A percentile compares a stretch with the other conserved stretches of the same genome.
These are phyloP conservation scores for Percopsis transmontana DNA, from an alignment of 2,113 vertebrate species.

Conservation along the genomic window DNA sequence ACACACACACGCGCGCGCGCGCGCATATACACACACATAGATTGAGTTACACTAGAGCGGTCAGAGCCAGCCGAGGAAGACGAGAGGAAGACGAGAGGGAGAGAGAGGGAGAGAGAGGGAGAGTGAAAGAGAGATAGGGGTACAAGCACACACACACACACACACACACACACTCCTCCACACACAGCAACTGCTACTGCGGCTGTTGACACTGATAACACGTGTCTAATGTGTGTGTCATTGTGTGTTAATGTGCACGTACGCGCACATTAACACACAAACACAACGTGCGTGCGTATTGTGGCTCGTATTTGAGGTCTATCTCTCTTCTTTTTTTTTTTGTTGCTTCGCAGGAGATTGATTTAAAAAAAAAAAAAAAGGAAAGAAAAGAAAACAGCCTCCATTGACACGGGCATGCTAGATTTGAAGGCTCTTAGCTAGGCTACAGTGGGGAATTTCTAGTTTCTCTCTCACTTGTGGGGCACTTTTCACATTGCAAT, in stretches of 20 bases:
- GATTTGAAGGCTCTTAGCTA: constrained; percentile 72
- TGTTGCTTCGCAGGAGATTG: constrained; percentile 20
- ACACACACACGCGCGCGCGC: constrained; percentile 3
- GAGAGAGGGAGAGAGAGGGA: constrained; percentile 24
- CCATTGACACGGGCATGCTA: constrained; percentile 75
- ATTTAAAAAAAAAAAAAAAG: constrained; percentile 3
- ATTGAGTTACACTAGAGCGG: constrained; percentile 67
- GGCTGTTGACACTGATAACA: constrained; percentile 75
- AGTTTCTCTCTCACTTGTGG: constrained; percentile 77
- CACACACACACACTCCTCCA: constrained; percentile 21
- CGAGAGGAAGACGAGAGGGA: constrained; percentile 14
- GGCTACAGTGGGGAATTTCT: constrained; percentile 75
- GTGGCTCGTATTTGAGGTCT: constrained; percentile 57
- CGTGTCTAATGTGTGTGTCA: constrained; percentile 57
- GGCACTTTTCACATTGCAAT: constrained; percentile 75
- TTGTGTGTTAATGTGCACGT: constrained; percentile 8
- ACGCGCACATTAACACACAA: constrained; percentile 9
- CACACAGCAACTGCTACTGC: constrained; percentile 52
- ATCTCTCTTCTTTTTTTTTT: constrained; percentile 17
- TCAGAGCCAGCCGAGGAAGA: constrained; percentile 50
- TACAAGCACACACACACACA: constrained; percentile 39
- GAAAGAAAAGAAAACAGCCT: constrained; percentile 32
- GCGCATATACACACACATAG: constrained; percentile 40
- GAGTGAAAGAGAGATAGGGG: constrained; percentile 19
- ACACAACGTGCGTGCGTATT: constrained; percentile 42